These are phyloP conservation scores for Orthonyx spaldingii DNA, from an alignment of 2,113 vertebrate species.

Conservation along the genomic window DNA sequence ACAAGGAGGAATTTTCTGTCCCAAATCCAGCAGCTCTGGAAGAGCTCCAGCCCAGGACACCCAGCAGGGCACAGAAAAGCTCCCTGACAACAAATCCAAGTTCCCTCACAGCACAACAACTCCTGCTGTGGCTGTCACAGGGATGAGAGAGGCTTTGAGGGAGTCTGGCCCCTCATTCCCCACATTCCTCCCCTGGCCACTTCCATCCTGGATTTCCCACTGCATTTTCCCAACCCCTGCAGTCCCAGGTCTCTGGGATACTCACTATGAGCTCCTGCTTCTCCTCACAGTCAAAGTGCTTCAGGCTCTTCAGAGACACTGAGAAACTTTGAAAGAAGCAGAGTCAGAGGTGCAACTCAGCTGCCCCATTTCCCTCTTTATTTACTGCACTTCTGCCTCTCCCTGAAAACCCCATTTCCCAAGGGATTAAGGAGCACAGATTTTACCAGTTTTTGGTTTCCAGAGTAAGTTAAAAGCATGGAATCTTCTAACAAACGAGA, in stretches of 20 bases:
- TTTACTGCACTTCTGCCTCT: background rate
- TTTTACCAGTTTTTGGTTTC: background rate
- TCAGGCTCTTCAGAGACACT: constrained; percentile 79
- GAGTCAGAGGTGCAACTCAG: background rate
- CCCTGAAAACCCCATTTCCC: background rate
- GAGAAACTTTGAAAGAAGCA: constrained; percentile 73
- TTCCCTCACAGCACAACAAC: background rate
- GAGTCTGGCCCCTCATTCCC: too few relatives aligned
- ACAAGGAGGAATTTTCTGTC: background rate
- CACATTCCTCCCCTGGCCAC: accelerated
- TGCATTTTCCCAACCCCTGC: accelerated
- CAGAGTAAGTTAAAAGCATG: background rate
- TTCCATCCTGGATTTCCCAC: accelerated
- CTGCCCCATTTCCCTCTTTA: background rate
- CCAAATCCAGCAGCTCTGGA: accelerated
- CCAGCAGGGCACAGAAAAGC: background rate
- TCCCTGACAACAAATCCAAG: accelerated
- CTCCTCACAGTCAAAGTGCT: constrained; percentile 88
- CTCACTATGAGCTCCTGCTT: constrained; percentile 80
- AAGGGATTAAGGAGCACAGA: background rate
- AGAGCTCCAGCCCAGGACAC: background rate
- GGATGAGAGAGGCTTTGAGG: background rate
- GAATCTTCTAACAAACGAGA: background rate
- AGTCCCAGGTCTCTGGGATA: background rate
- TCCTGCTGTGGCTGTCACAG: background rate